Evolutionary conservation across 2,888 invertebrate genomes (phyloP).

Genomic region (Rhabditoides inermis): DNA sequence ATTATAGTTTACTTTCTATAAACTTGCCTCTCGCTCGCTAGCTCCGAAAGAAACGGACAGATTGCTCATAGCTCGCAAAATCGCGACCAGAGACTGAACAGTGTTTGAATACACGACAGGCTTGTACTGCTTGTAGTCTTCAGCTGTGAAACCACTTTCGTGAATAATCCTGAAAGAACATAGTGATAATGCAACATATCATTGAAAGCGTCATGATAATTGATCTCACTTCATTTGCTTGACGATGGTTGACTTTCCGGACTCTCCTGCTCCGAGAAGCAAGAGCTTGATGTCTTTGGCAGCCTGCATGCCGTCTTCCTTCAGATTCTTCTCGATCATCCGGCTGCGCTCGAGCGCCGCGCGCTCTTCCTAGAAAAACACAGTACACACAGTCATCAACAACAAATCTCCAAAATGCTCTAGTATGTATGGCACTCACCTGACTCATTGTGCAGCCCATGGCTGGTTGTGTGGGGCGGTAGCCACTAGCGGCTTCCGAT

Average conservation of each 20-base stretch:
- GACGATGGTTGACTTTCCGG: conserved; percentile 98
- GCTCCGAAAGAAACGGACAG: conserved; percentile 90
- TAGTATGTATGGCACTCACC: conserved; percentile 27
- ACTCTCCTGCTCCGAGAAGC: conserved; percentile 94
- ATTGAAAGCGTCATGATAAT: neutral
- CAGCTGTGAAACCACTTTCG: conserved; percentile 98
- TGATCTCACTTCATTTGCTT: conserved; percentile 96
- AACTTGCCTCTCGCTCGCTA: conserved; percentile 81
- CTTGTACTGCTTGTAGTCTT: conserved; percentile 99
- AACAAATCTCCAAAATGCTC: neutral
- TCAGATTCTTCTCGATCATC: conserved; percentile 91
- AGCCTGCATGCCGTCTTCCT: conserved; percentile 95
- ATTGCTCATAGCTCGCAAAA: conserved; percentile 97
- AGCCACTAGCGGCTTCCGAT: conserved; percentile 4
- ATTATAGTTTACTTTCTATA: neutral
- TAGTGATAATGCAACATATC: neutral
- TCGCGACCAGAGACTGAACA: conserved; percentile 98
- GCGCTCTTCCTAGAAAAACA: conserved; percentile 75
- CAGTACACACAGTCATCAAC: neutral
- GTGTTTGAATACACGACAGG: conserved; percentile 99
- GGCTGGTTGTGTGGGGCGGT: conserved; percentile 3
- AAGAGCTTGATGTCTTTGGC: conserved; percentile 97
- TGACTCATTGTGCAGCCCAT: conserved; percentile 98
- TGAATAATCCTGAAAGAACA: conserved; percentile 84
- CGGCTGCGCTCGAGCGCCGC: conserved; percentile 86